Evolutionary conservation across 2,113 vertebrate genomes (phyloP).

Genomic region (Lycocorax pyrrhopterus): DNA sequence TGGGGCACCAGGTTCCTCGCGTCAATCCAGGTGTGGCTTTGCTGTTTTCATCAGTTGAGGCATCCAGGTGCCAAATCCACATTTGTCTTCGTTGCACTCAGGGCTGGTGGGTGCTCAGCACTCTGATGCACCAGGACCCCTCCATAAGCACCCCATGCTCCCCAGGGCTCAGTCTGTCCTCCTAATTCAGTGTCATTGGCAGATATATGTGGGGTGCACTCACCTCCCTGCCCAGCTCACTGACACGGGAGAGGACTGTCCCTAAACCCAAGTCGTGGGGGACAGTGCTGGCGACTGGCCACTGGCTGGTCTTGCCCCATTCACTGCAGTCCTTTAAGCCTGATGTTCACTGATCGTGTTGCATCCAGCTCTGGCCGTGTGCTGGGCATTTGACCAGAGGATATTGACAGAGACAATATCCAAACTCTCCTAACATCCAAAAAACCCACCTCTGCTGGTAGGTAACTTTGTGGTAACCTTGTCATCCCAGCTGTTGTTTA

Average conservation of each 20-base stretch:
- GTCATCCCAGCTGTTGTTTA: neutral
- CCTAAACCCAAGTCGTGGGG: neutral
- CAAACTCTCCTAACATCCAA: neutral
- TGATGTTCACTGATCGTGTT: accelerated
- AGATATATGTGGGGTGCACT: accelerated
- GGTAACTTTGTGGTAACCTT: neutral
- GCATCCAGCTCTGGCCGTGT: neutral
- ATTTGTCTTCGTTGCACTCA: accelerated
- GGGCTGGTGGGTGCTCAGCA: neutral
- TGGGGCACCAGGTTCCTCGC: neutral
- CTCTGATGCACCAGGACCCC: neutral
- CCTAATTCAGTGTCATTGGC: neutral
- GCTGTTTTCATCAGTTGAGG: neutral
- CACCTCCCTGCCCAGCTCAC: neutral
- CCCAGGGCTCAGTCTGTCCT: neutral
- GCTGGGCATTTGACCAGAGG: neutral
- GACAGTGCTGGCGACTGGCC: neutral
- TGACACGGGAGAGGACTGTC: neutral
- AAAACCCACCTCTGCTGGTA: neutral
- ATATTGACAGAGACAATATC: neutral
- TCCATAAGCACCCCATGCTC: neutral
- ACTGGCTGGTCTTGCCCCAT: neutral
- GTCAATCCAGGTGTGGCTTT: neutral
- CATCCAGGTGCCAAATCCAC: neutral
- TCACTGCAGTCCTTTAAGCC: neutral